phyloP scores from a whole-genome alignment of 2,888 invertebrate species.

The Geophilus truncorum region DNA sequence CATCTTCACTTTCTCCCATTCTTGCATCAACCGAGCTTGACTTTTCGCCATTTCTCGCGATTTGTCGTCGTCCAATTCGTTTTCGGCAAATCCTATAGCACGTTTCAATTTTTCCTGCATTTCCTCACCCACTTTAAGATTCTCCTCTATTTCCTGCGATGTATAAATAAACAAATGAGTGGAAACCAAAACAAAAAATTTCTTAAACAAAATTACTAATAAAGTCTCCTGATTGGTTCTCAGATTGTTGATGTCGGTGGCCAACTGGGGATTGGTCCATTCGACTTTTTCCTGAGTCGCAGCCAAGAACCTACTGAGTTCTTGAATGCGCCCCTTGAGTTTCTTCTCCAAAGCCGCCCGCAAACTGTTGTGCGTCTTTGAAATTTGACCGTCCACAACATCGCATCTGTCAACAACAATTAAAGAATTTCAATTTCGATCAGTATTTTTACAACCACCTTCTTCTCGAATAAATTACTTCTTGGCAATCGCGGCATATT shows the following conservation, averaged over 20 bases:
- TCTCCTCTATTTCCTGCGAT: not conserved
- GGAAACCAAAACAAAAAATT: not conserved
- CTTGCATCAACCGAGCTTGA: not conserved
- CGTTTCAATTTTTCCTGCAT: not conserved
- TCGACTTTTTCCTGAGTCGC: slow-evolving; percentile 80
- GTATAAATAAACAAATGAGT: not conserved
- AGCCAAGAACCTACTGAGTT: slow-evolving; percentile 71
- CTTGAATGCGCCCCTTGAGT: slow-evolving; percentile 75
- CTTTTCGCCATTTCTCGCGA: not conserved
- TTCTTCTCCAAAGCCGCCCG: slow-evolving; percentile 78
- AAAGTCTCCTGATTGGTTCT: slow-evolving; percentile 72
- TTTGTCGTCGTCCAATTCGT: not conserved
- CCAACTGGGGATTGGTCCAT: slow-evolving; percentile 85
- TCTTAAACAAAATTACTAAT: not conserved
- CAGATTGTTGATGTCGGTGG: slow-evolving; percentile 84
- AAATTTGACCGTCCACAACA: slow-evolving; percentile 67
- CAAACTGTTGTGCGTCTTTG: slow-evolving; percentile 64
- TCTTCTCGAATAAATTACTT: slow-evolving; percentile 52
- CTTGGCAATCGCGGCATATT: slow-evolving; percentile 67
- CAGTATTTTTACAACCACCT: not conserved
- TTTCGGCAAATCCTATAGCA: not conserved
- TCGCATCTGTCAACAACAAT: slow-evolving; percentile 54
- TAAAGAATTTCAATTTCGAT: slow-evolving; percentile 30
- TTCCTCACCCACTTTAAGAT: not conserved
- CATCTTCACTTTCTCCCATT: not conserved